Evolutionary conservation across 92 coral and sea anemone species (phyloP).

Genomic region (Epizoanthus illoricatus): DNA sequence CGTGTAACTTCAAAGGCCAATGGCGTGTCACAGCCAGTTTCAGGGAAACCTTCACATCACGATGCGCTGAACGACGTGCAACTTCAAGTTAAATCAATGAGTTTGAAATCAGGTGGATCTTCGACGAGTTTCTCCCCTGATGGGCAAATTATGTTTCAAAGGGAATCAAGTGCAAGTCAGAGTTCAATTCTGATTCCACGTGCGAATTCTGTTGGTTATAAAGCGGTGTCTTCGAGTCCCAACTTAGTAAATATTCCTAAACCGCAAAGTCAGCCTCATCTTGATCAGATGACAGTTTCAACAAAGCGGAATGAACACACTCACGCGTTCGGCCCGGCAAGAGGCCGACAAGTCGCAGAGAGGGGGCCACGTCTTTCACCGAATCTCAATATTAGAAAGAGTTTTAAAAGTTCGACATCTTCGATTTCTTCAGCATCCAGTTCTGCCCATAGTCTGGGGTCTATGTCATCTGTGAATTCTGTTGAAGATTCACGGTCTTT

Average conservation of each 20-base stretch:
- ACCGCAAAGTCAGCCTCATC: conserved; percentile 24
- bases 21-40: conserved; percentile 11
- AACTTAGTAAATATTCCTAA: conserved; percentile 28
- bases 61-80: conserved; percentile 18
- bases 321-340: conserved; percentile 20
- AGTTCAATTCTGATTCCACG: conserved; percentile 14
- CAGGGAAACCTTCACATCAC: conserved; percentile 12
- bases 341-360: not conserved
- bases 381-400: not conserved
- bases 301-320: conserved; percentile 15
- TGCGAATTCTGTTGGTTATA: conserved; percentile 14
- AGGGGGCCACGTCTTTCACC: conserved; percentile 17
- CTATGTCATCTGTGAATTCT: conserved; percentile 35
- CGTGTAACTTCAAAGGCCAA: conserved; percentile 32
- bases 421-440: conserved; percentile 33
- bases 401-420: conserved; percentile 28
- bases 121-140: conserved; percentile 24
- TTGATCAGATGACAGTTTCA: not conserved
- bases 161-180: not conserved
- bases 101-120: conserved; percentile 14
- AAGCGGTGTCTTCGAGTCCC: conserved; percentile 3
- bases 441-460: conserved; percentile 23
- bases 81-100: not conserved
- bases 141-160: not conserved
- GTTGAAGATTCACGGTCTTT: conserved; percentile 21